These are phyloP conservation scores for Tetragonula carbonaria DNA, from an alignment of 2,888 invertebrate genomes.

Conservation along the genomic window DNA sequence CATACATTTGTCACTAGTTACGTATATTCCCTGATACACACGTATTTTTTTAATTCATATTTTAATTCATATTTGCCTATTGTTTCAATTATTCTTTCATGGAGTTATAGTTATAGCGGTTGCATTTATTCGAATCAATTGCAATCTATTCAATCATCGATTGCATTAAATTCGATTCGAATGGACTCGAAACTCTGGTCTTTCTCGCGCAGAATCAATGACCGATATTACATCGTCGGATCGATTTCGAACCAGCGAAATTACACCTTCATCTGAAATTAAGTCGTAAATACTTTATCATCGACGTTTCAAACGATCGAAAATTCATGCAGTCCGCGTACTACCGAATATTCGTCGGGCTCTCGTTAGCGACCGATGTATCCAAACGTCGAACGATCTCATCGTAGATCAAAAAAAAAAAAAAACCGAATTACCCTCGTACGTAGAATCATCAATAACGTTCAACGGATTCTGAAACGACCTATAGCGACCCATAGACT, in stretches of 20 bases:
- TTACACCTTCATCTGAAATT: not conserved
- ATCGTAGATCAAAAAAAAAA: slow-evolving; percentile 23
- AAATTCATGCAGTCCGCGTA: not conserved
- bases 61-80: too few relatives aligned
- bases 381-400: slow-evolving; percentile 24
- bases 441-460: slow-evolving; percentile 76
- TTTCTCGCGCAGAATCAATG: not conserved
- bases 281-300: not conserved
- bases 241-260: not conserved
- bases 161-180: not conserved
- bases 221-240: not conserved
- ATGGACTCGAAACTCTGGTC: not conserved
- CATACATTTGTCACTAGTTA: not conserved
- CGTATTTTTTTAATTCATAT: too few relatives aligned
- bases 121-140: not conserved
- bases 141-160: not conserved
- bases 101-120: too few relatives aligned
- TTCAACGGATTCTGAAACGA: slow-evolving; percentile 63
- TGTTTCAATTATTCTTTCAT: not conserved
- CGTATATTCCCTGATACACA: not conserved
- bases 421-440: slow-evolving; percentile 43
- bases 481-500: slow-evolving; percentile 66
- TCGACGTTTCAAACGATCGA: not conserved
- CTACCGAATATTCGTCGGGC: too few relatives aligned
- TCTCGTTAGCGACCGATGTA: not conserved